phyloP scores from a whole-genome alignment of 2,888 invertebrate genomes.

The Pediacus dermestoides region DNA sequence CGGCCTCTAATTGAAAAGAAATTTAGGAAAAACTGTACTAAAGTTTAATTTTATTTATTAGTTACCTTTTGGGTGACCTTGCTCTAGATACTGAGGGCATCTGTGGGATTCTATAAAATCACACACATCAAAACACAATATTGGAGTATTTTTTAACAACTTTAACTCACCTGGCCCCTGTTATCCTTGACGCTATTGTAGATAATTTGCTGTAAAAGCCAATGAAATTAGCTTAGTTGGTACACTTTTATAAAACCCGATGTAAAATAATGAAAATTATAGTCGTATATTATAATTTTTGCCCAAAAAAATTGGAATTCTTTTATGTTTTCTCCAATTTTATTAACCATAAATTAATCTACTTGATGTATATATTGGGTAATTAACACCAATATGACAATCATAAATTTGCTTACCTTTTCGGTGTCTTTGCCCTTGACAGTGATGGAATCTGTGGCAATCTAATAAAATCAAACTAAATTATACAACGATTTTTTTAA shows the following conservation, averaged over 20 bases:
- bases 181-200: constrained; percentile 30
- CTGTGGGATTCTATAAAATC: constrained; percentile 19
- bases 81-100: constrained; percentile 27
- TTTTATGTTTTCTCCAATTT: too few species aligned
- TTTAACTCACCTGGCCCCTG: constrained; percentile 29
- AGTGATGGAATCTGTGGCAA: constrained; percentile 14
- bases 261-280: too few species aligned
- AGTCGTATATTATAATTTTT: too few species aligned
- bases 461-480: constrained; percentile 12
- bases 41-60: too few species aligned
- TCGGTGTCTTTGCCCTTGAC: constrained; percentile 17
- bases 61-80: constrained; percentile 30
- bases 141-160: constrained; percentile 1
- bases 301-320: too few species aligned
- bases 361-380: too few species aligned
- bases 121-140: constrained; percentile 3
- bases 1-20: too few species aligned
- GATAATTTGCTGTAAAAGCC: constrained; percentile 30
- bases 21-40: too few species aligned
- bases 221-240: too few species aligned
- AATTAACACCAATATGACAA: too few species aligned
- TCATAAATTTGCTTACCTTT: constrained; percentile 17
- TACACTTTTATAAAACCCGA: too few species aligned
- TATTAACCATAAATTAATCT: too few species aligned
- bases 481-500: constrained; percentile 3